A percentile compares a stretch with the other conserved stretches of the same genome.
Conservation (phyloP, 1,140 invertebrate genomes). For the Drosophila nigromelanica region DNA sequence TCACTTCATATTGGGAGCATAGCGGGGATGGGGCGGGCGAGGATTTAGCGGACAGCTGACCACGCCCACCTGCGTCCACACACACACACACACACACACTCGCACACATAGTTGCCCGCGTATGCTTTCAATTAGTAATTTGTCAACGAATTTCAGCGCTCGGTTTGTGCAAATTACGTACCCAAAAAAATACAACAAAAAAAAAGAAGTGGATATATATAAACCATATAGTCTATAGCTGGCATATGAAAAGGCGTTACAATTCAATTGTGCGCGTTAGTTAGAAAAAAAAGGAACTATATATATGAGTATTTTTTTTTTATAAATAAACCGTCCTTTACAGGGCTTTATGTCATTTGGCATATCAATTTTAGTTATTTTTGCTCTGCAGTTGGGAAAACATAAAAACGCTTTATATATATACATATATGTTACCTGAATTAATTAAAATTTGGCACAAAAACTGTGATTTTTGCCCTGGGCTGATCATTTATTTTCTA, state of each 20-base stretch:
- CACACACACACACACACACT: constrained; percentile 37
- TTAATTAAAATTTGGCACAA: constrained; percentile 38
- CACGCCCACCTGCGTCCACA: constrained; percentile 43
- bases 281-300: constrained; percentile 23
- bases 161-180: constrained; percentile 63
- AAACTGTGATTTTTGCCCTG: constrained; percentile 1
- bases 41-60: neutral
- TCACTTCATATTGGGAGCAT: constrained; percentile 72
- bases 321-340: constrained; percentile 44
- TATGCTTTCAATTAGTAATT: constrained; percentile 78
- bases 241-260: constrained; percentile 58
- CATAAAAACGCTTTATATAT: constrained; percentile 2
- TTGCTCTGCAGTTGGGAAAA: constrained; percentile 12
- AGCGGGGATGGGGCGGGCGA: neutral
- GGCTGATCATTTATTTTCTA: constrained; percentile 6
- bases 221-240: constrained; percentile 14
- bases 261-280: constrained; percentile 65
- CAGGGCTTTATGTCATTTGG: constrained; percentile 43
- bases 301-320: constrained; percentile 28
- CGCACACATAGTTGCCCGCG: constrained; percentile 47
- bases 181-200: constrained; percentile 23
- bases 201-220: constrained; percentile 4
- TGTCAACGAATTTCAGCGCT: constrained; percentile 62
- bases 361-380: constrained; percentile 8
- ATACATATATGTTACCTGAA: neutral